Conservation (phyloP, 2,888 invertebrate genomes). For the Patella pellucida region DNA sequence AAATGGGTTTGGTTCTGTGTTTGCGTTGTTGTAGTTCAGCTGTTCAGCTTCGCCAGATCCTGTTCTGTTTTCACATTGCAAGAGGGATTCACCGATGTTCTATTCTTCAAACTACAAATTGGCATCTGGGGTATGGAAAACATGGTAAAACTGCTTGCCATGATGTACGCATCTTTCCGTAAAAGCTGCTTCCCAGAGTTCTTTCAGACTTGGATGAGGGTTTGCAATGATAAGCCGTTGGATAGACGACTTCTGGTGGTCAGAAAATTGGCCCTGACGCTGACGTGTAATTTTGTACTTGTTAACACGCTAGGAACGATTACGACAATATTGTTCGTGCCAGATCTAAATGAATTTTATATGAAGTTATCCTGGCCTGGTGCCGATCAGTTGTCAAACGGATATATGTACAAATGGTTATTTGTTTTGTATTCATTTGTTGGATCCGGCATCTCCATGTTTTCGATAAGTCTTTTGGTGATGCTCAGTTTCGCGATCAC, state of each 20-base stretch:
- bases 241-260: conserved; percentile 33
- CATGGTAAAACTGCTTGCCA: conserved; percentile 32
- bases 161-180: conserved; percentile 35
- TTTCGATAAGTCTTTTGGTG: conserved; percentile 38
- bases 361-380: conserved; percentile 39
- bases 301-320: conserved; percentile 38
- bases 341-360: conserved; percentile 36
- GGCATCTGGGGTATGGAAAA: conserved; percentile 45
- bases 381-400: conserved; percentile 22
- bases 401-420: conserved; percentile 32
- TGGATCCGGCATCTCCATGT: conserved; percentile 38
- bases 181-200: conserved; percentile 38
- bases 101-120: conserved; percentile 48
- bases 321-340: conserved; percentile 36
- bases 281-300: conserved; percentile 35
- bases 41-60: conserved; percentile 34
- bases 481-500: conserved; percentile 36
- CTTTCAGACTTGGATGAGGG: conserved; percentile 37
- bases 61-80: conserved; percentile 36
- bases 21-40: conserved; percentile 29
- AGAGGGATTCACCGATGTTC: conserved; percentile 37
- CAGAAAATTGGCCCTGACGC: conserved; percentile 38
- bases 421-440: conserved; percentile 32
- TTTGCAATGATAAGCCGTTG: conserved; percentile 32
- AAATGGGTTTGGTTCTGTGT: conserved; percentile 32